Conservation (phyloP, 2,888 invertebrate genomes). For the Lobophora halterata region DNA sequence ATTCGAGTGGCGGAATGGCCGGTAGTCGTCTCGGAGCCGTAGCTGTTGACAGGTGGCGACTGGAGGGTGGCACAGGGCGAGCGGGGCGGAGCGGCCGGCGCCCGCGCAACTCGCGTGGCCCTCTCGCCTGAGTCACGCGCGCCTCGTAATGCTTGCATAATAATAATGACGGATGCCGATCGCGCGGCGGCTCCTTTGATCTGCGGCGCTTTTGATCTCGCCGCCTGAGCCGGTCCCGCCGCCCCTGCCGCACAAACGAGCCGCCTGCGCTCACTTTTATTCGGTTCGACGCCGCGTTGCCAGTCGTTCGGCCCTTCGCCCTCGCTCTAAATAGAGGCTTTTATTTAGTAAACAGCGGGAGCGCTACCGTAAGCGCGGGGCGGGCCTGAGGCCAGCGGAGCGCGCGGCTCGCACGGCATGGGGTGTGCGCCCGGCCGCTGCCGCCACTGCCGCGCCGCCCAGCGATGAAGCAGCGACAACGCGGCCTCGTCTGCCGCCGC, state of each 20-base stretch:
- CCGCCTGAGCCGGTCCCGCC: conserved; percentile 75
- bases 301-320: conserved; percentile 72
- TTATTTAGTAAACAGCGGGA: conserved; percentile 77
- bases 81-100: conserved; percentile 47
- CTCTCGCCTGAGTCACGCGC: conserved; percentile 79
- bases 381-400: conserved; percentile 48
- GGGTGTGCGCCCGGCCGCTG: conserved; percentile 57
- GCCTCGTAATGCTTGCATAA: conserved; percentile 81
- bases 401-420: conserved; percentile 64
- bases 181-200: conserved; percentile 80
- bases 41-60: conserved; percentile 57
- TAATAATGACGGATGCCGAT: conserved; percentile 82
- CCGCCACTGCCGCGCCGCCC: conserved; percentile 34
- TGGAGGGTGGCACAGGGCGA: conserved; percentile 46
- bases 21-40: conserved; percentile 38
- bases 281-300: conserved; percentile 74
- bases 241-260: conserved; percentile 77
- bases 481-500: conserved; percentile 39
- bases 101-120: conserved; percentile 77
- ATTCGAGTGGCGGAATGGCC: conserved; percentile 41
- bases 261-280: conserved; percentile 76
- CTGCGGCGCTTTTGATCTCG: conserved; percentile 76
- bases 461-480: conserved; percentile 42
- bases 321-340: conserved; percentile 78
- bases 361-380: conserved; percentile 63